Evolutionary conservation across 2,113 vertebrate genomes (phyloP).

Genomic region (Lasiurus borealis): DNA sequence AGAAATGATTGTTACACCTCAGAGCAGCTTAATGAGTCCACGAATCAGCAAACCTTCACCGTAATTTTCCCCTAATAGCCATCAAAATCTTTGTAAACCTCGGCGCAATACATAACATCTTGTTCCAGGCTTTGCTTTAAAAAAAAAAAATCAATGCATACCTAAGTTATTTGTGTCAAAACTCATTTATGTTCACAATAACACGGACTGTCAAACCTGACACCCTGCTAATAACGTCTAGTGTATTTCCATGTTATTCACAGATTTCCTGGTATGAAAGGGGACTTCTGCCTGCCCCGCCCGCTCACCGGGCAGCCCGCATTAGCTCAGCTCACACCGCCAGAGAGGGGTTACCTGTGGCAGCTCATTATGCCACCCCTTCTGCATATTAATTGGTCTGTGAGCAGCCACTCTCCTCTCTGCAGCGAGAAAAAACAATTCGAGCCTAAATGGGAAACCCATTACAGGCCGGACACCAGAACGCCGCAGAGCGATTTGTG

Average conservation of each 20-base stretch:
- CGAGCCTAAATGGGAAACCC: conserved; percentile 83
- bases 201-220: conserved; percentile 91
- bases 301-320: conserved; percentile 77
- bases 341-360: conserved; percentile 91
- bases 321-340: conserved; percentile 87
- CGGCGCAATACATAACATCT: conserved; percentile 87
- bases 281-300: conserved; percentile 82
- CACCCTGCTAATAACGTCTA: conserved; percentile 92
- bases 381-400: conserved; percentile 89
- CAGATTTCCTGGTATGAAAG: conserved; percentile 89
- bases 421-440: conserved; percentile 81
- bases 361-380: conserved; percentile 89
- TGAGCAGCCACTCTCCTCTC: conserved; percentile 82
- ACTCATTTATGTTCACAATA: conserved; percentile 94
- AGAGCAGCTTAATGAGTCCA: conserved; percentile 89
- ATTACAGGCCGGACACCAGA: conserved; percentile 82
- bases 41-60: conserved; percentile 88
- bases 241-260: conserved; percentile 92
- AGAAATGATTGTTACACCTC: conserved; percentile 88
- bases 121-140: conserved; percentile 89
- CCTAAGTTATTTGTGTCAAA: conserved; percentile 93
- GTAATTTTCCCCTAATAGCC: conserved; percentile 88
- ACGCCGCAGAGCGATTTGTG: conserved; percentile 78
- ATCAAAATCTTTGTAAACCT: conserved; percentile 89
- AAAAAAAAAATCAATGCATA: conserved; percentile 91